These are phyloP conservation scores for Coregonus clupeaformis DNA, from an alignment of 2,113 vertebrate genomes.

Conservation along the genomic window DNA sequence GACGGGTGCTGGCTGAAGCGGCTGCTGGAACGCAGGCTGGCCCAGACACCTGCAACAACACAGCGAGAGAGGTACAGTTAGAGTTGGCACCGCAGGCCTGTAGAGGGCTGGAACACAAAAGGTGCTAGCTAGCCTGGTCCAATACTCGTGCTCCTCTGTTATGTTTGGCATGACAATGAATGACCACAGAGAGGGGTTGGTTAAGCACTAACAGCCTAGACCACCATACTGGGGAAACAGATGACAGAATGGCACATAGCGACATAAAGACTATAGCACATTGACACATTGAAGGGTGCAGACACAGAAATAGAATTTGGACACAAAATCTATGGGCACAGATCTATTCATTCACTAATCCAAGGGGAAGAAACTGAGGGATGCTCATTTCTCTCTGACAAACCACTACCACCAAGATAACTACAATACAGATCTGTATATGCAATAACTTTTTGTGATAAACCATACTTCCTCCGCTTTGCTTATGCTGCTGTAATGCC, in stretches of 20 bases:
- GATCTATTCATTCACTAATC: not conserved
- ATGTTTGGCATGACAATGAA: too few relatives aligned
- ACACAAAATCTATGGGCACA: not conserved
- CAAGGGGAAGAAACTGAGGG: not conserved
- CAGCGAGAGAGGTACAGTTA: not conserved
- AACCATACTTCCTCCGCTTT: too few relatives aligned
- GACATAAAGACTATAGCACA: not conserved
- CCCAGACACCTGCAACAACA: conserved; percentile 77
- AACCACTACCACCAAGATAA: not conserved
- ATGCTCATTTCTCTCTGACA: not conserved
- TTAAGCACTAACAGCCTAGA: not conserved
- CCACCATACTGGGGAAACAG: not conserved
- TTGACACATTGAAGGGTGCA: not conserved
- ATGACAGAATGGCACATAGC: not conserved
- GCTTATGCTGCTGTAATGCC: too few relatives aligned
- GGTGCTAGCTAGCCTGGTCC: not conserved
- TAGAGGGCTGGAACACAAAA: not conserved
- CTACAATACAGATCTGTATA: too few relatives aligned
- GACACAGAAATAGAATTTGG: not conserved
- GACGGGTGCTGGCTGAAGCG: conserved; percentile 79
- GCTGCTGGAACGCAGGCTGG: conserved; percentile 93
- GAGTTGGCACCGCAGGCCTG: not conserved
- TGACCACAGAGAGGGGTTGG: not conserved
- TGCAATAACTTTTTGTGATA: too few relatives aligned
- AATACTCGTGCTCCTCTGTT: not conserved